Evolutionary conservation across 2,888 invertebrate genomes (phyloP).

Genomic region (Petrolisthes manimaculis): DNA sequence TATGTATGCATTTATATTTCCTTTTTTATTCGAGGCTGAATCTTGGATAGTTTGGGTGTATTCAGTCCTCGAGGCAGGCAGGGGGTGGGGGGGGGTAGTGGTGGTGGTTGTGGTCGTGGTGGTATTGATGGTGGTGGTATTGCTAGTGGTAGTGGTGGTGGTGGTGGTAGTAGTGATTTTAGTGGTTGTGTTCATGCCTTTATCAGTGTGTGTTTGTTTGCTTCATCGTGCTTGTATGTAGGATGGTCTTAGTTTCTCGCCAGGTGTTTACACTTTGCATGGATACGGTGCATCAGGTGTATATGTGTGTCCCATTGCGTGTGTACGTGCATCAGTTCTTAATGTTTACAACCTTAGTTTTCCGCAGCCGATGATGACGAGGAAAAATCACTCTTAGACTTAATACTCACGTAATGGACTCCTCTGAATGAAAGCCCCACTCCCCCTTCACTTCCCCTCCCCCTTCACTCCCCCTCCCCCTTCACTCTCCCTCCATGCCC

Average conservation of each 20-base stretch:
- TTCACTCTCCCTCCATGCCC: background rate
- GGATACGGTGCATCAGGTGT: background rate
- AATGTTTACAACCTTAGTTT: slow-evolving; percentile 48
- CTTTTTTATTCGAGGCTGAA: too few relatives aligned
- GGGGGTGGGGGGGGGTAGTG: background rate
- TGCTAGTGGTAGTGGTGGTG: background rate
- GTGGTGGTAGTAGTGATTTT: background rate
- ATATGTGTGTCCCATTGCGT: background rate
- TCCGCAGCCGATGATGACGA: slow-evolving; percentile 27
- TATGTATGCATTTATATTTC: too few relatives aligned
- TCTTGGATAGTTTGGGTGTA: too few relatives aligned
- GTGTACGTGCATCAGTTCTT: slow-evolving; percentile 13
- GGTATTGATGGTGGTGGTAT: background rate
- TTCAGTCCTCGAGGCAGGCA: too few relatives aligned
- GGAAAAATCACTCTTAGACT: slow-evolving; percentile 42
- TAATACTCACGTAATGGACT: slow-evolving; percentile 52
- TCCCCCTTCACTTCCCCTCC: too few relatives aligned
- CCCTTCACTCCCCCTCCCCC: background rate
- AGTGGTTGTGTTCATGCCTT: background rate
- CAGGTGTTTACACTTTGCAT: too few relatives aligned
- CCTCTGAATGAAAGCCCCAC: slow-evolving; percentile 32
- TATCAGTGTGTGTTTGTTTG: background rate
- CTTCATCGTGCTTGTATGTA: background rate
- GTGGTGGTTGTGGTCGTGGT: background rate
- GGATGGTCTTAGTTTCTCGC: too few relatives aligned